Evolutionary conservation across 2,113 vertebrate genomes (phyloP).

Genomic region (Proterorhinus semilunaris): DNA sequence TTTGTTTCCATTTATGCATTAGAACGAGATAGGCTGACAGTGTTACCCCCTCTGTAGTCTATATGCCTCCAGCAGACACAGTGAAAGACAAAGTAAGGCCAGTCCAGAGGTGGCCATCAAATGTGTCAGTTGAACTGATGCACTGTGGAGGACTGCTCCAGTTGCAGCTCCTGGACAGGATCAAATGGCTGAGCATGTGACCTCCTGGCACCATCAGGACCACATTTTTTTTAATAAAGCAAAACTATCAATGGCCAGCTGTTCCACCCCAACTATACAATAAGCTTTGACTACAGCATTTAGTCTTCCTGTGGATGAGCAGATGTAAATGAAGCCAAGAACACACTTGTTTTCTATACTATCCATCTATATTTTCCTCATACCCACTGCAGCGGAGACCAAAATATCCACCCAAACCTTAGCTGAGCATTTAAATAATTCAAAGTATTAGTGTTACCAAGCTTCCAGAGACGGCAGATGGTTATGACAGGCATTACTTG

Average conservation of each 20-base stretch:
- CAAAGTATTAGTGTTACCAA: background rate
- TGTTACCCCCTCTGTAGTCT: constrained; percentile 44
- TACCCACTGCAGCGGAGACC: no score
- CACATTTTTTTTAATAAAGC: background rate
- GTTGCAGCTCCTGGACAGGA: constrained; percentile 67
- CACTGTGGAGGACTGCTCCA: constrained; percentile 39
- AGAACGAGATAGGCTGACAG: constrained; percentile 16
- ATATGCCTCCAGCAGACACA: constrained; percentile 26
- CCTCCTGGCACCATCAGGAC: constrained; percentile 41
- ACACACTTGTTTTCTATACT: no score
- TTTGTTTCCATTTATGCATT: constrained; percentile 20
- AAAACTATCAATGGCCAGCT: no score
- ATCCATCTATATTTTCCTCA: no score
- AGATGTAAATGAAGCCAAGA: no score
- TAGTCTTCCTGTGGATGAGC: no score
- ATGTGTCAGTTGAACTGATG: constrained; percentile 38
- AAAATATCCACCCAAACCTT: no score
- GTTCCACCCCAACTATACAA: no score
- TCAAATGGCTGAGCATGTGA: constrained; percentile 51
- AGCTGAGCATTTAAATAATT: background rate
- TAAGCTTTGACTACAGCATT: no score
- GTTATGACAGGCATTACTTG: constrained; percentile 6
- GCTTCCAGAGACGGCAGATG: background rate
- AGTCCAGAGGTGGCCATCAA: constrained; percentile 33
- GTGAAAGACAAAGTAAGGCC: constrained; percentile 9